phyloP scores from a whole-genome alignment of 1,140 invertebrate species.

The Scaptomyza hsui region DNA sequence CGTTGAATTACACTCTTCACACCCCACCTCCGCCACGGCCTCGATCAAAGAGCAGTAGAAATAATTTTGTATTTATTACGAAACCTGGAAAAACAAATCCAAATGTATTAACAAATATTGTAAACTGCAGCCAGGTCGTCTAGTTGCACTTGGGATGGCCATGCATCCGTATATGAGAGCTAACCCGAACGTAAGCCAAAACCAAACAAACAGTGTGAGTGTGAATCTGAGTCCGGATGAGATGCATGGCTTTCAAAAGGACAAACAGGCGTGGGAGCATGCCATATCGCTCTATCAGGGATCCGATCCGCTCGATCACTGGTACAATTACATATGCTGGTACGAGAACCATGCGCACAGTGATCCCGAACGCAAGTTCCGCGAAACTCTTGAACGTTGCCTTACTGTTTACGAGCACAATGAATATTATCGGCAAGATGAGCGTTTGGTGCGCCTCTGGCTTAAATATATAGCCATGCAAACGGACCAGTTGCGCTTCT shows the following conservation, averaged over 20 bases:
- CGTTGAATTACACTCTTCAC: neutral
- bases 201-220: slow-evolving; percentile 31
- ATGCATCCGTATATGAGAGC: slow-evolving; percentile 71
- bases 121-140: neutral
- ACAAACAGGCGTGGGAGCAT: slow-evolving; percentile 89
- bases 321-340: slow-evolving; percentile 96
- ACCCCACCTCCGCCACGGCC: slow-evolving; percentile 7
- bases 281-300: slow-evolving; percentile 92
- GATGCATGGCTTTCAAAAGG: slow-evolving; percentile 78
- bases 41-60: slow-evolving; percentile 29
- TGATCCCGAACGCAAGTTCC: slow-evolving; percentile 91
- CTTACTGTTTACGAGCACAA: slow-evolving; percentile 92
- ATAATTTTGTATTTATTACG: slow-evolving; percentile 46
- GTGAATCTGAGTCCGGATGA: slow-evolving; percentile 61
- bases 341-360: slow-evolving; percentile 94
- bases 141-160: slow-evolving; percentile 44
- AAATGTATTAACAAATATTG: slow-evolving; percentile 19
- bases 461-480: slow-evolving; percentile 95
- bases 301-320: slow-evolving; percentile 93
- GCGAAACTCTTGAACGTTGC: slow-evolving; percentile 91
- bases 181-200: slow-evolving; percentile 50
- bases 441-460: slow-evolving; percentile 92
- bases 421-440: slow-evolving; percentile 92
- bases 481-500: slow-evolving; percentile 90
- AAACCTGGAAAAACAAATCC: slow-evolving; percentile 33